phyloP scores from a whole-genome alignment of 2,888 invertebrate genomes.

The Hoplodrina ambigua region DNA sequence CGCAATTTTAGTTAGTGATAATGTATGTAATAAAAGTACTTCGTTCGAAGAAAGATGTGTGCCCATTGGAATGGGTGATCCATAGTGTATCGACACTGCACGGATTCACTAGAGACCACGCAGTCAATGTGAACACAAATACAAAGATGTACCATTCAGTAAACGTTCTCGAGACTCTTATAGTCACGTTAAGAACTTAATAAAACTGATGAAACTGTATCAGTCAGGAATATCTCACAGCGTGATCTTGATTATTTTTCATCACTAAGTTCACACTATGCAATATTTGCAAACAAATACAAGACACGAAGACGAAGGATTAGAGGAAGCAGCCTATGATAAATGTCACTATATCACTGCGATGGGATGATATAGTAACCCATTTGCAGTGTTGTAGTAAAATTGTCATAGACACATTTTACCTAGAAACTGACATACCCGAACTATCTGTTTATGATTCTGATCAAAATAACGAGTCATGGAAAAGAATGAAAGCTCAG shows the following conservation, averaged over 20 bases:
- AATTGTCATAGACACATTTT: background rate
- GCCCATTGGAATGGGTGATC: background rate
- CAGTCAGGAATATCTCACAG: background rate
- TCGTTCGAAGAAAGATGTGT: too few species aligned
- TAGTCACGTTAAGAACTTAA: too few species aligned
- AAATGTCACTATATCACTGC: background rate
- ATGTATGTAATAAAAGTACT: too few species aligned
- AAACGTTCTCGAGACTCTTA: too few species aligned
- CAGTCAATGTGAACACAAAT: background rate
- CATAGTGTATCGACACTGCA: background rate
- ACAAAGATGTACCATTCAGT: background rate
- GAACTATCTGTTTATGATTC: slow-evolving; percentile 13
- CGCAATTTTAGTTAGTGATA: too few species aligned
- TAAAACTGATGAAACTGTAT: slow-evolving; percentile 4
- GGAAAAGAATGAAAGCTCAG: background rate
- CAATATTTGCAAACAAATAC: background rate
- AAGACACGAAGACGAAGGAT: background rate
- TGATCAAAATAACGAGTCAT: background rate
- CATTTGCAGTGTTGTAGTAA: background rate
- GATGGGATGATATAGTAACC: background rate
- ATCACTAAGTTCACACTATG: rapidly evolving
- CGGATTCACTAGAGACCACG: background rate
- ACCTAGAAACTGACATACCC: slow-evolving; percentile 2
- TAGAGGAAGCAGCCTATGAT: background rate
- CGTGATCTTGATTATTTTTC: background rate